Evolutionary conservation across 2,888 invertebrate species (phyloP), one percentile per base, ranked within the genome.

Genomic region (Herminia tarsipennalis): DNA sequence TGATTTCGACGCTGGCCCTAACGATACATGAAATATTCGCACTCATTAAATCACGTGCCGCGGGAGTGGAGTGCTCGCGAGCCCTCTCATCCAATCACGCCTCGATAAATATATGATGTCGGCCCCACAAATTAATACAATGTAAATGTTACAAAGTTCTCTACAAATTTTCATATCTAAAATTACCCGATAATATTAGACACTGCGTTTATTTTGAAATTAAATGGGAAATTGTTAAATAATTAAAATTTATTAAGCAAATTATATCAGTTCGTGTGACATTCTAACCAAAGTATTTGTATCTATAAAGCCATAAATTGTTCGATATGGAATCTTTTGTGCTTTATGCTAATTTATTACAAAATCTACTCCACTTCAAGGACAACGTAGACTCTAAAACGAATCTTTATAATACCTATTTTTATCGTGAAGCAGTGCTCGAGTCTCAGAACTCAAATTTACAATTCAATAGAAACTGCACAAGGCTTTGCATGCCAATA

Each of bases 401-500:
- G 69, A 67, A 66, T 70, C 58, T 68, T 72, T 70, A 73, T 63
- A 63, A 54, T 66, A 62, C 56, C 51, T 70, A 72, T 73, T 78
- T 82, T 81, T 78, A 75, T 69, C 73, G 70, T 56, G 72, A 81
- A 79, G 75, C 76, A 73, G 70, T 74, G 76, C 78, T 78, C 73
- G 75, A 81, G 76, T 82, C 83, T 83, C 81, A 83, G 82, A 81
- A 80, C 81, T 84, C 75, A 83, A 85, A 88, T 88, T 86, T 87
- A 85, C 88, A 89, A 88, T 89, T 88, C 88, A 88, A 88, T 88
- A 82, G 86, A 81, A 82, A 85, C 85, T 83, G 86, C 86, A 86
- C 83, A 86, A 86, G 87, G 86, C 86, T 88, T 88, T 86, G 88
- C 88, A 88, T 88, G 86, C 83, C 88, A 86, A 88, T 88, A 85